Base-by-base conservation (phyloP, 1,140 invertebrate genomes). In the Anoplophora glabripennis region DNA sequence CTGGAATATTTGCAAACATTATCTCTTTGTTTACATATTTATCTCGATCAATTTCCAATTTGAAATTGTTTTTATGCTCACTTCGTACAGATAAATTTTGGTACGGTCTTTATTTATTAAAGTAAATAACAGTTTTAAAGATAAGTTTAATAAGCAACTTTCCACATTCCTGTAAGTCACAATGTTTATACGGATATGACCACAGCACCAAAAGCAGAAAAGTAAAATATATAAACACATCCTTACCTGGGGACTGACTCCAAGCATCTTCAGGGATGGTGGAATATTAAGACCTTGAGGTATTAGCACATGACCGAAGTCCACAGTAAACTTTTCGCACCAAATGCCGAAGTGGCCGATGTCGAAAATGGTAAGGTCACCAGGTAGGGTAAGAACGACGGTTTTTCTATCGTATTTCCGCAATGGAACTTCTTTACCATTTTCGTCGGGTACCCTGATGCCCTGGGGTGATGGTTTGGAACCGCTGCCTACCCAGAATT, bases 261-360 rank as follows among this genome's bases (percentile, higher is more conserved):
- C 93, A 7, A 96, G 84, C 92, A 95, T 95, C 78, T 89, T 91
- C 15, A 94, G 83, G 4, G 91, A 94, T 17, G 93, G 93, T 46
- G 93, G 93, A 1, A 96, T 88, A 74, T 92, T 92, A 33, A 84
- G 78, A 46, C 74, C 74, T 37, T 79, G 75, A 0, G 92, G 89
- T 54, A 96, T 83, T 55, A 83, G 72, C 8, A 95, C 83, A 75
- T 94, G 90, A 1, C 92, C 93, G 72, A 96, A 96, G 77, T 95
- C 90, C 1, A 93, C 91, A 21, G 89, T 87, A 77, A 93, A 94
- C 9, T 90, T 89, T 75, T 89, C 86, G 69, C 90, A 92, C 89
- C 88, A 96, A 61, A 92, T 86, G 60, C 89, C 90, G 80, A 88
- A 92, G 80, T 85, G 92, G 41, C 85, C 92, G 76, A 88, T 92